A percentile compares a stretch with the other conserved stretches of the same genome.
Evolutionary conservation across 2,797 vertebrate species (phyloP).

Genomic region (Dermochelys coriacea): DNA sequence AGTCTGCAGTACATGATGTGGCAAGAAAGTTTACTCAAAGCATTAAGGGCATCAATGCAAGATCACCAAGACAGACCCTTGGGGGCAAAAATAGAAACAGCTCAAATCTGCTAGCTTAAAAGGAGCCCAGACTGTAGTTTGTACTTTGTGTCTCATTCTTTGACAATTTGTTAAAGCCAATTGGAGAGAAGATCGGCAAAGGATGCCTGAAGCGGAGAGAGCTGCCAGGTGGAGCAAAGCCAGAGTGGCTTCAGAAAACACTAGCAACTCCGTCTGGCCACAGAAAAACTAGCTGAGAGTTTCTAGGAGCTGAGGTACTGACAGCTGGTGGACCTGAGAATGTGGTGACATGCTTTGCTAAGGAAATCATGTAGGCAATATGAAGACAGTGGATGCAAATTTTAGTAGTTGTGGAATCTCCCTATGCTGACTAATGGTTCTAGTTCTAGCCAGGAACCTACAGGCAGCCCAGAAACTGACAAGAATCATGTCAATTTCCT

Average conservation of each 20-base stretch:
- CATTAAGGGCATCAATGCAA: accelerated
- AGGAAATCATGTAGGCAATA: neutral
- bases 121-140: neutral
- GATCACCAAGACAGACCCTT: neutral
- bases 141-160: neutral
- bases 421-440: accelerated
- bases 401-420: neutral
- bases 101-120: neutral
- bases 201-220: neutral
- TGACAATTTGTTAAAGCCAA: neutral
- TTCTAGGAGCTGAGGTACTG: slow-evolving; percentile 27
- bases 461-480: accelerated
- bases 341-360: neutral
- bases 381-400: neutral
- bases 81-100: accelerated
- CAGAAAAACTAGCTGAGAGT: neutral
- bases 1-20: neutral
- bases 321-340: neutral
- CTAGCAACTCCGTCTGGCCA: accelerated
- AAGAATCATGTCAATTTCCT: neutral
- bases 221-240: slow-evolving; percentile 42
- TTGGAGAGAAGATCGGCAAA: neutral
- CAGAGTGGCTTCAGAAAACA: slow-evolving; percentile 12
- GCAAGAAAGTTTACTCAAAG: accelerated
- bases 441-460: neutral